phyloP scores from a whole-genome alignment of 64 coral and sea anemone genomes.

The Acropora tenuis region DNA sequence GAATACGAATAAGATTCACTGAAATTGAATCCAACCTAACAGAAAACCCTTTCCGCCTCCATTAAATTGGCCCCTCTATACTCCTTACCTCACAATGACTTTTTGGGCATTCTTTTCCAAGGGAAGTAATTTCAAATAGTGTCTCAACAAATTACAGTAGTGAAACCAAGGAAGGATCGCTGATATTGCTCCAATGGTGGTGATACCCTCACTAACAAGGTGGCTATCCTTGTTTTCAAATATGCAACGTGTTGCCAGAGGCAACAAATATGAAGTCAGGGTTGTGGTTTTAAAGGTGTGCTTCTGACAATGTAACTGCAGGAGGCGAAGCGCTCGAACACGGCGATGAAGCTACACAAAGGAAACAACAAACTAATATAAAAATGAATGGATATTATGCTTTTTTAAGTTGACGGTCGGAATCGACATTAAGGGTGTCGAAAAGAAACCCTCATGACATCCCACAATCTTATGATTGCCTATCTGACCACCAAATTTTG shows the following conservation, averaged over 20 bases:
- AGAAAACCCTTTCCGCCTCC: too few species aligned
- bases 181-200: slow-evolving; percentile 81
- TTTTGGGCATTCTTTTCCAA: slow-evolving; percentile 77
- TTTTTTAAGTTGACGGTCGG: neutral
- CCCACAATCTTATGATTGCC: too few species aligned
- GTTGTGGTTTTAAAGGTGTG: slow-evolving; percentile 62
- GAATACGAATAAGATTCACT: too few species aligned
- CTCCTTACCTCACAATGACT: slow-evolving; percentile 77
- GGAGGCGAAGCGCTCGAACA: slow-evolving; percentile 76
- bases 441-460: too few species aligned
- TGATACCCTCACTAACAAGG: slow-evolving; percentile 78
- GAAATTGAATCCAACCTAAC: too few species aligned
- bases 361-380: neutral
- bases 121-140: slow-evolving; percentile 76
- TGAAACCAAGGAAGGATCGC: slow-evolving; percentile 79
- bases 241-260: slow-evolving; percentile 86
- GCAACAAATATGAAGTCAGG: slow-evolving; percentile 76
- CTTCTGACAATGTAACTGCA: slow-evolving; percentile 72
- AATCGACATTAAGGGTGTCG: neutral
- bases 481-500: too few species aligned
- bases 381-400: neutral
- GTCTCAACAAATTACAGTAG: slow-evolving; percentile 76
- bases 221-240: slow-evolving; percentile 91
- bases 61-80: neutral
- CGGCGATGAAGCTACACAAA: slow-evolving; percentile 88